A percentile compares a stretch with the other conserved stretches of the same genome.
Evolutionary conservation across 2,888 invertebrate species (phyloP).

Genomic region (Bruchidius siliquastri): DNA sequence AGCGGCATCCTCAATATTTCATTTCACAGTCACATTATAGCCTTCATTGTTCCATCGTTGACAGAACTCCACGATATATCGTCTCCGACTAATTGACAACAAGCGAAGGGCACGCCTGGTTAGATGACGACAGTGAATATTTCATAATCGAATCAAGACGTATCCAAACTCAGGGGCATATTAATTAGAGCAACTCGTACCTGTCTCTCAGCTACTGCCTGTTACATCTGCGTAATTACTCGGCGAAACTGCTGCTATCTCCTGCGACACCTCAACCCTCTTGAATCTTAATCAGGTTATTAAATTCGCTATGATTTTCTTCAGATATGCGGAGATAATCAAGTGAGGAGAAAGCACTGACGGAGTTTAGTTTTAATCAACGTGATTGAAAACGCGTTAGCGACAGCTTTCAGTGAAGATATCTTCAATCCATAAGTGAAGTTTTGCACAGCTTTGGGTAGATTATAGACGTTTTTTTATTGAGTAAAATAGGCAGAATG

Average conservation of each 20-base stretch:
- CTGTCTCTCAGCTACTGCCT: not conserved
- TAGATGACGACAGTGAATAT: not conserved
- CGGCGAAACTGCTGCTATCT: not conserved
- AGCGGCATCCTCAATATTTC: no score
- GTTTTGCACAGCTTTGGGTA: no score
- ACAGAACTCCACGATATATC: not conserved
- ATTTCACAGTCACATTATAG: no score
- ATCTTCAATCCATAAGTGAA: no score
- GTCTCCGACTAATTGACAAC: not conserved
- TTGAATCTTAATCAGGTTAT: not conserved
- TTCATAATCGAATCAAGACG: not conserved
- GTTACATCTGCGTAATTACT: not conserved
- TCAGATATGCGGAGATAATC: not conserved
- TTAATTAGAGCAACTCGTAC: not conserved
- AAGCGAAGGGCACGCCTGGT: not conserved
- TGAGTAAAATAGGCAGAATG: no score
- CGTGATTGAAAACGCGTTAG: not conserved
- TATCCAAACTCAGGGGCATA: not conserved
- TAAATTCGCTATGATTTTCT: not conserved
- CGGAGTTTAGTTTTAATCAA: not conserved
- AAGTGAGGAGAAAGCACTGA: not conserved
- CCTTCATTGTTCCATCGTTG: not conserved
- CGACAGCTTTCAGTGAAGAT: not conserved
- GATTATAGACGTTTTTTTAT: not conserved
- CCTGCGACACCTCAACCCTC: not conserved